phyloP scores from a whole-genome alignment of 2,797 vertebrate genomes.

The Neosalanx taihuensis region DNA sequence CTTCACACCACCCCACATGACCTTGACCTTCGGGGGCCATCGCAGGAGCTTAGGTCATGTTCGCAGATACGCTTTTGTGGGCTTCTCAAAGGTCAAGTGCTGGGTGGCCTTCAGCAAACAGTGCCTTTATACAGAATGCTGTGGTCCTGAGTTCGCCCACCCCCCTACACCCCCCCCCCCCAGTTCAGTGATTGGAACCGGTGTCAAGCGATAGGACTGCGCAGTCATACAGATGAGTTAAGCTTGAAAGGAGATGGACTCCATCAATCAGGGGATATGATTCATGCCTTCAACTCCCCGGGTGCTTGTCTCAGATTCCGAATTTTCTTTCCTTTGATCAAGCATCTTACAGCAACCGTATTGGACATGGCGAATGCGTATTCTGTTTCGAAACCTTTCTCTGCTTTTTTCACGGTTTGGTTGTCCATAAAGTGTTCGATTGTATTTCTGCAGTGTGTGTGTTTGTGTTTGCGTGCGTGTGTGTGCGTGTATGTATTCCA shows the following conservation, averaged over 20 bases:
- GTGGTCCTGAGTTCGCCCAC: slow-evolving; percentile 19
- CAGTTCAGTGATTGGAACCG: slow-evolving; percentile 35
- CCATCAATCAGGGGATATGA: slow-evolving; percentile 35
- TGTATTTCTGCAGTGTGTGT: slow-evolving; percentile 56
- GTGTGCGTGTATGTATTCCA: slow-evolving; percentile 38
- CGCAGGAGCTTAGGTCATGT: slow-evolving; percentile 16
- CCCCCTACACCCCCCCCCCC: neutral
- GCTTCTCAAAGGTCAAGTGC: slow-evolving; percentile 18
- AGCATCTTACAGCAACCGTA: slow-evolving; percentile 31
- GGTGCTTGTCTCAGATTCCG: slow-evolving; percentile 34
- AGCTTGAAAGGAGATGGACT: slow-evolving; percentile 35
- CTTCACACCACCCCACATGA: slow-evolving; percentile 29
- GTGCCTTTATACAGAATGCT: slow-evolving; percentile 65
- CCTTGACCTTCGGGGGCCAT: slow-evolving; percentile 36
- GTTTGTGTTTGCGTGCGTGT: slow-evolving; percentile 28
- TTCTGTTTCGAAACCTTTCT: slow-evolving; percentile 17
- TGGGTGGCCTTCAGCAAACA: slow-evolving; percentile 51
- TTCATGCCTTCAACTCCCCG: slow-evolving; percentile 29
- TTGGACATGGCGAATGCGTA: slow-evolving; percentile 31
- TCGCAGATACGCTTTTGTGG: neutral
- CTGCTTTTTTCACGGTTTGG: slow-evolving; percentile 37
- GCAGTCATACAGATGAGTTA: slow-evolving; percentile 31
- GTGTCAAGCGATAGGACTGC: slow-evolving; percentile 28
- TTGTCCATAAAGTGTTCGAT: slow-evolving; percentile 32
- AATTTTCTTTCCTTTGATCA: slow-evolving; percentile 40